Conservation (phyloP, 2,797 vertebrate genomes). For the Heterohyrax brucei region DNA sequence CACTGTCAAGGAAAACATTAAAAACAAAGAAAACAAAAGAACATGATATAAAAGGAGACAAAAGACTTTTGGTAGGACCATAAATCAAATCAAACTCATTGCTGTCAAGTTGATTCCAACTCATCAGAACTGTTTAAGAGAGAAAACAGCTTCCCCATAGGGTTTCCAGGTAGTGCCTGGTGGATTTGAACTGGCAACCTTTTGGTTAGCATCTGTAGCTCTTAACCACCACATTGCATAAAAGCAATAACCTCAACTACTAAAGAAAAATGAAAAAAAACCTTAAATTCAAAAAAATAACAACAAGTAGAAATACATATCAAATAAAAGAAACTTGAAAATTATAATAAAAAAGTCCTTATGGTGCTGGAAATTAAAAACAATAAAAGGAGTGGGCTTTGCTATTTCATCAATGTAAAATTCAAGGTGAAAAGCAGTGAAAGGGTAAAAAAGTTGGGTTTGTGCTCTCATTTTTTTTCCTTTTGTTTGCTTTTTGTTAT, state of each 20-base stretch:
- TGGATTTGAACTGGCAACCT: no score
- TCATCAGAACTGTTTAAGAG: no score
- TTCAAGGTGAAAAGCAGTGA: neutral
- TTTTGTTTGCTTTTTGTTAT: conserved; percentile 16
- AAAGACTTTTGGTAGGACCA: neutral
- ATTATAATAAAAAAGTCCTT: neutral
- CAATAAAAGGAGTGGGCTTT: neutral
- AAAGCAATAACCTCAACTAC: conserved; percentile 6
- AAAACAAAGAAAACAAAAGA: neutral
- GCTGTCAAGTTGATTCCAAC: no score
- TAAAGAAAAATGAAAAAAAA: neutral
- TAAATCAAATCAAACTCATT: neutral
- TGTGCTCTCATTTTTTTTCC: neutral
- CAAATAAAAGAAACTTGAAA: neutral
- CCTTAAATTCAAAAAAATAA: neutral
- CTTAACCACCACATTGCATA: no score
- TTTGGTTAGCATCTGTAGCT: no score
- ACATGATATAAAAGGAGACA: neutral
- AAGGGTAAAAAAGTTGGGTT: neutral
- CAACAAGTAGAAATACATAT: neutral
- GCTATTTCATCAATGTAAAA: conserved; percentile 2
- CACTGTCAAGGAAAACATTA: neutral
- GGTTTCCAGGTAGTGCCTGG: no score
- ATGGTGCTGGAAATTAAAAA: conserved; percentile 3
- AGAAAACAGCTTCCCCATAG: no score